Conservation (phyloP, 2,113 vertebrate genomes). For the Rallus limicola region DNA sequence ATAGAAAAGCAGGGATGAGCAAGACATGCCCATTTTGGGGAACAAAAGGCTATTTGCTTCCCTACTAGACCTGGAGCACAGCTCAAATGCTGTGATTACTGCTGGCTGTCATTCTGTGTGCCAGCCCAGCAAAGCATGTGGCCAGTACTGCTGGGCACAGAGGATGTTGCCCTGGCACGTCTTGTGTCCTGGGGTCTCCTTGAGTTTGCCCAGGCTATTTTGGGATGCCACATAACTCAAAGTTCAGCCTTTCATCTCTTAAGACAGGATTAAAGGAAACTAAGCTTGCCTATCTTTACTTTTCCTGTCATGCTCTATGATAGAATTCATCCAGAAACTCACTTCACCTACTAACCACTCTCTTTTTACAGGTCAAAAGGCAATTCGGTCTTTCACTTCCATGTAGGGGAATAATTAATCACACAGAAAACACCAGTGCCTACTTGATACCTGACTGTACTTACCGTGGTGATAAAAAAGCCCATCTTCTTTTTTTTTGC, state of each 20-base stretch:
- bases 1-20: neutral
- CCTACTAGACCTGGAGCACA: neutral
- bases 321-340: neutral
- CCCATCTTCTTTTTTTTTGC: neutral
- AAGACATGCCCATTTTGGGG: neutral
- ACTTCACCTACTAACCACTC: neutral
- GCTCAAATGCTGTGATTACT: neutral
- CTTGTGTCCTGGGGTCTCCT: neutral
- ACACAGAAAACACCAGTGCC: neutral
- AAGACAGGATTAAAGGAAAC: neutral
- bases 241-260: neutral
- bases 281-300: neutral
- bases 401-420: neutral
- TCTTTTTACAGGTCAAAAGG: neutral
- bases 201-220: neutral
- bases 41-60: neutral
- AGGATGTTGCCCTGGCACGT: neutral
- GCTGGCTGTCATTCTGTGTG: neutral
- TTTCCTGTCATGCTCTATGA: neutral
- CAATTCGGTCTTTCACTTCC: neutral
- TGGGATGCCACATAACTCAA: neutral
- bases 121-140: neutral
- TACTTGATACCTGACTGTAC: neutral
- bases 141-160: neutral
- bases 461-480: conserved; percentile 69